Evolutionary conservation across 2,113 vertebrate species (phyloP).

Genomic region (Psephotus haematonotus): DNA sequence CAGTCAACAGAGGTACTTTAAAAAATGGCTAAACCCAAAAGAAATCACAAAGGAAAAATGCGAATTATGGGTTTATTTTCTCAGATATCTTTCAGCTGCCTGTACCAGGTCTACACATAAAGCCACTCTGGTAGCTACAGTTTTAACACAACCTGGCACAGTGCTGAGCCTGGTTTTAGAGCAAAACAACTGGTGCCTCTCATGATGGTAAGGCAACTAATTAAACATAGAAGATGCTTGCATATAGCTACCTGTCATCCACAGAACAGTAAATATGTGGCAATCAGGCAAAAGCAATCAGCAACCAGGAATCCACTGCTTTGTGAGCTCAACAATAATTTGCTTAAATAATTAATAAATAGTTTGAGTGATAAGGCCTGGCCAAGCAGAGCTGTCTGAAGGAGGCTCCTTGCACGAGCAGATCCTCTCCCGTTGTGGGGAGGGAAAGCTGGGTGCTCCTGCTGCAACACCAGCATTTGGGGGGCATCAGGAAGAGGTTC

Average conservation of each 20-base stretch:
- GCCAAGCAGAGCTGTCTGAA: not conserved
- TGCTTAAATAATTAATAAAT: not conserved
- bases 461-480: not conserved
- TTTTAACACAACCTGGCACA: not conserved
- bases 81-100: not conserved
- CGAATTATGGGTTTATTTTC: not conserved
- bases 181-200: not conserved
- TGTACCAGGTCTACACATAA: not conserved
- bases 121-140: not conserved
- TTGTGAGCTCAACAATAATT: not conserved
- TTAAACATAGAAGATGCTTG: not conserved
- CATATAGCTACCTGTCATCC: not conserved
- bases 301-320: not conserved
- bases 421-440: fast-evolving
- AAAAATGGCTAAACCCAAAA: not conserved
- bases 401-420: not conserved
- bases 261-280: not conserved
- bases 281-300: not conserved
- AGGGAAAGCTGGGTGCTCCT: not conserved
- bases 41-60: not conserved
- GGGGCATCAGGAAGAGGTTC: not conserved
- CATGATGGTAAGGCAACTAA: not conserved
- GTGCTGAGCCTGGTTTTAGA: not conserved
- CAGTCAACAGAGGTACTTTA: not conserved
- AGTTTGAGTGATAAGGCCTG: not conserved